Conservation (phyloP, 2,797 vertebrate species). For the Aselliscus stoliczkanus region DNA sequence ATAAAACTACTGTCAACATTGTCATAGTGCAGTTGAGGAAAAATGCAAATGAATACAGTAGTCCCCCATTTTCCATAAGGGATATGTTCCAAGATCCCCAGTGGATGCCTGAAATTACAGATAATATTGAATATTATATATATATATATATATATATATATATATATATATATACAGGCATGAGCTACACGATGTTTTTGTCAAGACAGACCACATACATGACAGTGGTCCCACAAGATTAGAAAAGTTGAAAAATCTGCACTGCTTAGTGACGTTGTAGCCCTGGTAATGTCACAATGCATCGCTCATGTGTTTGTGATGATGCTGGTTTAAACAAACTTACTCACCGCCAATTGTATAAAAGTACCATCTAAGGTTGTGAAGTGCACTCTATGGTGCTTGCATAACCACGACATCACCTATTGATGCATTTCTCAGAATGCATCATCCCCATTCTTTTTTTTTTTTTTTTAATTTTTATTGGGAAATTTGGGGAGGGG, state of each 20-base stretch:
- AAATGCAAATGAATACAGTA: neutral
- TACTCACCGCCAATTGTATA: neutral
- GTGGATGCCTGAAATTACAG: neutral
- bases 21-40: neutral
- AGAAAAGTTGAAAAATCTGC: neutral
- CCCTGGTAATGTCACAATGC: neutral
- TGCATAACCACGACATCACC: neutral
- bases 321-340: neutral
- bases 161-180: neutral
- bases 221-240: neutral
- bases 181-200: rapidly evolving
- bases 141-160: too few species aligned
- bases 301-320: neutral
- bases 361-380: neutral
- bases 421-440: neutral
- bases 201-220: neutral
- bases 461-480: too few species aligned
- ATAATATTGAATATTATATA: neutral
- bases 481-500: too few species aligned
- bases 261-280: neutral
- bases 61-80: neutral
- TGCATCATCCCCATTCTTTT: neutral
- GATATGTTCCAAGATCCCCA: neutral
- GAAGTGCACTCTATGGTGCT: neutral
- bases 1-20: neutral